Evolutionary conservation across 2,888 invertebrate species (phyloP), one percentile per base, ranked within the genome.

Genomic region (Baronia brevicornis): DNA sequence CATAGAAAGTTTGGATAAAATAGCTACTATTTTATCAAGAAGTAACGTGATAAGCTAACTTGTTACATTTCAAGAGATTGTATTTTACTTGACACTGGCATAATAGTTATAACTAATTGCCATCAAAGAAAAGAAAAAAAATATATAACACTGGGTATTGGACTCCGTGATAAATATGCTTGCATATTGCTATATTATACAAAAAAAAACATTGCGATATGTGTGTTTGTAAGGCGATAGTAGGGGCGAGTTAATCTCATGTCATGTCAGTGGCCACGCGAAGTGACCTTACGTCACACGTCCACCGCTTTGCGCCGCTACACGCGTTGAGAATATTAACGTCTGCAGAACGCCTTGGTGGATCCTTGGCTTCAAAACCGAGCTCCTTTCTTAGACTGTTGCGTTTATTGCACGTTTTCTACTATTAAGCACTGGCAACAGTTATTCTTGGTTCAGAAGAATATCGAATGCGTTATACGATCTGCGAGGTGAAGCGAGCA

Each of bases 361-460:
- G 64, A 84, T 82, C 84, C 84, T 84, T 84, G 84, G 84, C 84
- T 84, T 82, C 80, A 82, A 84, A 84, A 80, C 79, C 69, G 60
- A 78, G 68, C 80, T 78, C 82, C 84, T 82, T 84, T 80, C 82
- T 67, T 71, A 82, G 60, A 60, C 64, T 56, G 63, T 71, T 73
- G 71, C 73, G 66, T 64, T 66, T 61, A 60, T 61, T 68, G 62
- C 60, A 62, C 60, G 60, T 67, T 69, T 60, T 66, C 61, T 53
- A 60, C 63, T 57, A 60, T 59, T 60, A 53, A 56, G 52, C 51
- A 48, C 54, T 52, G 51, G 50, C 48, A 37, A 48, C 51, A 43
- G 41, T 44, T 44, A 43, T 45, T 46, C 38, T 37, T n/a, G 40
- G 30, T 33, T 36, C 35, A 29, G 38, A 39, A 29, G 26, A 41